phyloP scores from a whole-genome alignment of 2,797 vertebrate species.

The Peromyscus melanophrys region DNA sequence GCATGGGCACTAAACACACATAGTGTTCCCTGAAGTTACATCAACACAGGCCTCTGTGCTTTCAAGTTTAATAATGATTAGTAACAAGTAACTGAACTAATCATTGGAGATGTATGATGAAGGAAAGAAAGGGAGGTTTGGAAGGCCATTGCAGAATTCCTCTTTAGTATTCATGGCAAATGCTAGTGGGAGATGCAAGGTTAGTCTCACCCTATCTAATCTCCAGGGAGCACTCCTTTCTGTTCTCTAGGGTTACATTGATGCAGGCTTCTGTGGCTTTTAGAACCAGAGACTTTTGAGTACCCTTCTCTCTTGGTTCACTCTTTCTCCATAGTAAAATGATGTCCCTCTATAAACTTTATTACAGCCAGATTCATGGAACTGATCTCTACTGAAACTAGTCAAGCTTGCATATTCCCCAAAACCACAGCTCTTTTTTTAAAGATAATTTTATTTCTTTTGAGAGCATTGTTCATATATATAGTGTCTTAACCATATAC shows the following conservation, averaged over 20 bases:
- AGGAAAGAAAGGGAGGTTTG: not conserved
- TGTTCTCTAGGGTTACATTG: not conserved
- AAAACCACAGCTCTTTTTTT: not conserved
- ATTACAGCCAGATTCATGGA: not conserved
- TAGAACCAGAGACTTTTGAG: not conserved
- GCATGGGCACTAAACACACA: not conserved
- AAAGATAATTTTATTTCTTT: not conserved
- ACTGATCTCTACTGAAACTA: not conserved
- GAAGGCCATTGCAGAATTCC: not conserved
- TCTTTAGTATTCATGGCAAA: not conserved
- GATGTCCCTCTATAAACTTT: not conserved
- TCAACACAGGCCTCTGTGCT: not conserved
- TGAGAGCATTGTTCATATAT: not conserved
- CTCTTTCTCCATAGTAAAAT: not conserved
- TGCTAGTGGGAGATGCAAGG: not conserved
- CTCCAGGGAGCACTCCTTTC: not conserved
- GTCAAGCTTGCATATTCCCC: not conserved
- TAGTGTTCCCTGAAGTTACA: not conserved
- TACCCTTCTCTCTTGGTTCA: not conserved
- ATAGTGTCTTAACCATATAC: not conserved
- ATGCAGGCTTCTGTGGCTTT: not conserved
- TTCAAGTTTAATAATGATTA: not conserved
- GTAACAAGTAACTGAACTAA: not conserved
- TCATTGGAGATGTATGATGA: not conserved
- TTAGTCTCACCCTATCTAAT: not conserved